Base-by-base conservation (phyloP, 2,888 invertebrate species). In the Anodontia alba region DNA sequence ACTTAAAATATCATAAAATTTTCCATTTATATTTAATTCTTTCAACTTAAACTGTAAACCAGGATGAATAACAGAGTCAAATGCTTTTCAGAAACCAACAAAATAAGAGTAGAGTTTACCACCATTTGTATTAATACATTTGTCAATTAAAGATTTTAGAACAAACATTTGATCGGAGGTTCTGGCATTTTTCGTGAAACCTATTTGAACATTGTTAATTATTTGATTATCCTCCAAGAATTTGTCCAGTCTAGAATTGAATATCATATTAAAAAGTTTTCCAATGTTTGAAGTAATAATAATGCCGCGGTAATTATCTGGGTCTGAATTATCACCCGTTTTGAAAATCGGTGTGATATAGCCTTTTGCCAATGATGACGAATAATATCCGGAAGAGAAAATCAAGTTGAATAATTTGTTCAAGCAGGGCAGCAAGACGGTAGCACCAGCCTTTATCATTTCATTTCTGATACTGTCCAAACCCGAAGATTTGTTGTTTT, bases 31-130 rank as follows among this genome's bases (percentile, higher is more conserved):
- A n/a, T n/a, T n/a, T n/a, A n/a, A n/a, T n/a, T n/a, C n/a, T n/a
- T n/a, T n/a, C n/a, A n/a, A n/a, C n/a, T n/a, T n/a, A n/a, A n/a
- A n/a, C n/a, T n/a, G n/a, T n/a, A n/a, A n/a, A n/a, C 77, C 81
- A 29, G 23, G 26, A 43, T 73, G 67, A 76, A 73, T 77, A n/a
- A 81, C 57, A 51, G 81, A 73, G 46, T 81, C 77, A 74, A 77
- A 81, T 10, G 81, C 81, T 73, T 76, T 80, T 20, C 49, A 17
- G n/a, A 81, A 46, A 62, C 77, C 81, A 33, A 81, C 73, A 54
- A 81, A 77, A 26, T 66, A 46, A 68, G n/a, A n/a, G n/a, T n/a
- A n/a, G n/a, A n/a, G n/a, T n/a, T n/a, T n/a, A n/a, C n/a, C n/a
- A n/a, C n/a, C n/a, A n/a, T n/a, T n/a, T n/a, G n/a, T n/a, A n/a